These are phyloP conservation scores for Argyra leucocephala DNA, from an alignment of 2,888 invertebrate species.

Conservation along the genomic window DNA sequence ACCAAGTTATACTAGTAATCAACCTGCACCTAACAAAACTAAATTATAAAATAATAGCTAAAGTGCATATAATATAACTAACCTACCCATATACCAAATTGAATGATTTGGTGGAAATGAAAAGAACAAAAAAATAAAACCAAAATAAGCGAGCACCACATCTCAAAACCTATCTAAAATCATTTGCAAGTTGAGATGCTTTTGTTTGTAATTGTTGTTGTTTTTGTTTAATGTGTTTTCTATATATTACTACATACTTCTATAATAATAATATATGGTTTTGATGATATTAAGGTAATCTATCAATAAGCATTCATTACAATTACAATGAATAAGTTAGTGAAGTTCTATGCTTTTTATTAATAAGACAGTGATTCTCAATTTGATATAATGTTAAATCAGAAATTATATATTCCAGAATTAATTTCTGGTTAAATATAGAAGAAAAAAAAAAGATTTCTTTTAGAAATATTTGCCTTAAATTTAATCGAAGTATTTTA, in stretches of 20 bases:
- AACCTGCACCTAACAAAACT: not conserved
- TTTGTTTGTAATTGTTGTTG: not conserved
- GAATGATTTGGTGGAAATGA: not conserved
- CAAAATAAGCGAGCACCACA: not conserved
- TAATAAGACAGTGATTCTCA: not conserved
- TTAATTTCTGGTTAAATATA: too few relatives aligned
- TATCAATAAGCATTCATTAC: conserved; percentile 1
- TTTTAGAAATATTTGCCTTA: too few relatives aligned
- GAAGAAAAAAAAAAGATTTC: too few relatives aligned
- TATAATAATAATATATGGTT: not conserved
- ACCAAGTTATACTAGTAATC: not conserved
- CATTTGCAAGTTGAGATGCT: not conserved
- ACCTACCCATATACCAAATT: not conserved
- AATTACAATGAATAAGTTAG: not conserved
- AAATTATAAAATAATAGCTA: not conserved
- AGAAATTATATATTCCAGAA: too few relatives aligned
- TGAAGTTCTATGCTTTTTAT: not conserved
- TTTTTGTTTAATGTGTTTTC: not conserved
- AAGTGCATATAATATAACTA: not conserved
- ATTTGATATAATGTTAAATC: too few relatives aligned
- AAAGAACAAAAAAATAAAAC: not conserved
- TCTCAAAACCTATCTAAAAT: not conserved
- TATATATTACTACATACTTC: not conserved
- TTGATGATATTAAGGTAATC: conserved; percentile 1
- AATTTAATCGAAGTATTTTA: too few relatives aligned